A percentile compares a stretch with the other conserved stretches of the same genome.
These are phyloP conservation scores for Horisme vitalbata DNA, from an alignment of 2,888 invertebrate genomes.

Conservation along the genomic window DNA sequence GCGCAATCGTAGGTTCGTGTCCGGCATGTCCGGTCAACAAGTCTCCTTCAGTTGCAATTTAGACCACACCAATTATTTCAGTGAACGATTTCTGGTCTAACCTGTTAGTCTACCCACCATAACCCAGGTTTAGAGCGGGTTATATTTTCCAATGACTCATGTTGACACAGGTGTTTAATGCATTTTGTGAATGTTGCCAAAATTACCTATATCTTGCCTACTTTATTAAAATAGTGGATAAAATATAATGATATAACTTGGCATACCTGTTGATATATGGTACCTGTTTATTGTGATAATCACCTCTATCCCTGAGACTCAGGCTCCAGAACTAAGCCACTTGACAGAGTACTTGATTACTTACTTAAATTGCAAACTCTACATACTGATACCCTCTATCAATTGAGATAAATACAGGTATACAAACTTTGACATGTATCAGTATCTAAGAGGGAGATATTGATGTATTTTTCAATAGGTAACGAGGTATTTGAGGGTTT, in stretches of 20 bases:
- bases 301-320: too few relatives aligned
- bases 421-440: too few relatives aligned
- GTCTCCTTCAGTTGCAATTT: slow-evolving; percentile 39
- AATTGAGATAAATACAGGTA: too few relatives aligned
- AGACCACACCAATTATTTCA: slow-evolving; percentile 34
- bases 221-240: neutral
- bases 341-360: too few relatives aligned
- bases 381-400: too few relatives aligned
- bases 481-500: too few relatives aligned
- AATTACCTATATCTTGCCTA: neutral
- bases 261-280: too few relatives aligned
- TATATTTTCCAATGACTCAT: slow-evolving; percentile 27
- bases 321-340: too few relatives aligned
- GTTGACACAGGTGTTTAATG: slow-evolving; percentile 20
- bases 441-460: too few relatives aligned
- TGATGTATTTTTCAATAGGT: too few relatives aligned
- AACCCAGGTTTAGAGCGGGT: slow-evolving; percentile 21
- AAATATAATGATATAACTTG: neutral
- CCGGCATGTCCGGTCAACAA: slow-evolving; percentile 40
- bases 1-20: slow-evolving; percentile 38
- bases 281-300: too few relatives aligned
- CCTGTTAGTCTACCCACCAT: slow-evolving; percentile 29
- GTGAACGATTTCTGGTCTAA: slow-evolving; percentile 40
- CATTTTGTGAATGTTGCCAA: neutral
- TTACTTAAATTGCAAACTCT: too few relatives aligned